phyloP scores from a whole-genome alignment of 1,140 invertebrate genomes.

The Luehdorfia chinensis region DNA sequence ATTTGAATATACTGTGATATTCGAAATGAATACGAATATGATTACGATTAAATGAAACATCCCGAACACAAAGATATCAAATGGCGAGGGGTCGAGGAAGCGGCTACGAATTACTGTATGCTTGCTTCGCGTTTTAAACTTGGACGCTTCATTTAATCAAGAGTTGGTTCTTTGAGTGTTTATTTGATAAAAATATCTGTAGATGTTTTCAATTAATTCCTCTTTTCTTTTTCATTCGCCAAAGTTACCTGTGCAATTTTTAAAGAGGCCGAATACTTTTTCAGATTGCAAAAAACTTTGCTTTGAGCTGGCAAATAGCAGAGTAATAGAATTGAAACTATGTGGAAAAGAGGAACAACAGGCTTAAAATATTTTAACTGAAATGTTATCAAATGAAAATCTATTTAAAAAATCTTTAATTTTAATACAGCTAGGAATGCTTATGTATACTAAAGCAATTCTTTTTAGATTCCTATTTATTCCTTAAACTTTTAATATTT shows the following conservation, averaged over 20 bases:
- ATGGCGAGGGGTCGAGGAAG: background rate
- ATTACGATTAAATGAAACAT: constrained; percentile 6
- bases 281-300: constrained; percentile 8
- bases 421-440: too few relatives aligned
- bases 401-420: too few relatives aligned
- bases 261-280: constrained; percentile 10
- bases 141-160: constrained; percentile 24
- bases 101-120: constrained; percentile 12
- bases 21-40: constrained; percentile 1
- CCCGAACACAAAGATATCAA: constrained; percentile 2
- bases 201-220: constrained; percentile 28
- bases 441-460: too few relatives aligned
- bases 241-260: constrained; percentile 18
- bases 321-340: constrained; percentile 8
- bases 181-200: constrained; percentile 26
- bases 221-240: constrained; percentile 24
- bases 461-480: too few relatives aligned
- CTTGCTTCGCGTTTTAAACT: constrained; percentile 18
- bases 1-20: too few relatives aligned
- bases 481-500: too few relatives aligned
- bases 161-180: constrained; percentile 24
- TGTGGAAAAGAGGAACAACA: constrained; percentile 7
- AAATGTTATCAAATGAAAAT: constrained; percentile 1
- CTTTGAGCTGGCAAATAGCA: constrained; percentile 12
- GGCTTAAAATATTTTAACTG: constrained; percentile 2